A percentile compares a stretch with the other conserved stretches of the same genome.
phyloP scores from a whole-genome alignment of 2,888 invertebrate genomes.

The Ectemnius lituratus region DNA sequence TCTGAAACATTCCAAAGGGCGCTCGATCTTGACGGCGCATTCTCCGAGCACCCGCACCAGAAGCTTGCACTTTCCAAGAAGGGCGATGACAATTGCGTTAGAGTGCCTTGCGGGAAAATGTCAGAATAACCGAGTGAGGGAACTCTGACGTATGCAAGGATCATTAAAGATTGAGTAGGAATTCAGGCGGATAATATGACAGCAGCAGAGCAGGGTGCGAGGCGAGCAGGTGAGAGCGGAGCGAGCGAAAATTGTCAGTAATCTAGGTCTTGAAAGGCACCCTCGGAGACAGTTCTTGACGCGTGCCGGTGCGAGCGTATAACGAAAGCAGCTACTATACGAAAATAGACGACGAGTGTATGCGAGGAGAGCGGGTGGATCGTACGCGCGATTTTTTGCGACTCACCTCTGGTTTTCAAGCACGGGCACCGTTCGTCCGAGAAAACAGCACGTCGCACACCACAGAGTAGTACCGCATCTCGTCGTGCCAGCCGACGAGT shows the following conservation, averaged over 20 bases:
- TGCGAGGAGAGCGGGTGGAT: conserved; percentile 18
- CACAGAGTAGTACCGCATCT: conserved; percentile 41
- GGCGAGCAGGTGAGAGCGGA: conserved; percentile 27
- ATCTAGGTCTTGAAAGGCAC: conserved; percentile 45
- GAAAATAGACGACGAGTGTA: conserved; percentile 49
- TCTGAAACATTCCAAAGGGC: background rate
- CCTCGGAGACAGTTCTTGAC: conserved; percentile 50
- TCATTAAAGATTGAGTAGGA: background rate
- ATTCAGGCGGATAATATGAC: background rate
- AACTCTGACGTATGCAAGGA: background rate
- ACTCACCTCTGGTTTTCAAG: conserved; percentile 52
- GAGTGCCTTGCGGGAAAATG: too few relatives aligned
- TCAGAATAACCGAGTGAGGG: too few relatives aligned
- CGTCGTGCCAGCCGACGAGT: conserved; percentile 29
- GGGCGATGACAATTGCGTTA: too few relatives aligned
- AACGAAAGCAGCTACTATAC: conserved; percentile 53
- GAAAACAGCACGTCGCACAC: conserved; percentile 33
- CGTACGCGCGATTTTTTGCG: conserved; percentile 20
- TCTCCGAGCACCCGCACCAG: background rate
- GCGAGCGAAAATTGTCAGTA: conserved; percentile 28
- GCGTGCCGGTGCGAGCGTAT: conserved; percentile 46
- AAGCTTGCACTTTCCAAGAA: background rate
- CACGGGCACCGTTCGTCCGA: conserved; percentile 30
- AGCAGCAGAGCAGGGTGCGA: conserved; percentile 2
- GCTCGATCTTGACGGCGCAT: too few relatives aligned